Conservation (phyloP, 2,888 invertebrate species). For the Trissolcus brochymenae region DNA sequence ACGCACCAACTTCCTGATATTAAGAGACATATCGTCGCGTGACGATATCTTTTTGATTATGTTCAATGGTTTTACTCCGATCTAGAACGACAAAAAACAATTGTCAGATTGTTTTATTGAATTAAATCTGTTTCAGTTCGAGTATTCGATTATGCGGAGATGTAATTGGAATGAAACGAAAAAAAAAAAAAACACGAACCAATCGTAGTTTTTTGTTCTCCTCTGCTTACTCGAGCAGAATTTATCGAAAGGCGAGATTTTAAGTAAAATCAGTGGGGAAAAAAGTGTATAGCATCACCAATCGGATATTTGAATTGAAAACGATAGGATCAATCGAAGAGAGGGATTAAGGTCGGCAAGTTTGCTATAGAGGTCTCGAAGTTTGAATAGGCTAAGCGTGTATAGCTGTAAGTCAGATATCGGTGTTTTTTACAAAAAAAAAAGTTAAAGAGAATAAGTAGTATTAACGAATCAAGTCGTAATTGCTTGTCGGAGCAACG, state of each 20-base stretch:
- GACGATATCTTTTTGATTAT: conserved; percentile 15
- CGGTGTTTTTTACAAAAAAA: conserved; percentile 51
- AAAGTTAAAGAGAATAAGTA: conserved; percentile 18
- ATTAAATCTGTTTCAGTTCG: too few species aligned
- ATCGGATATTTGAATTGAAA: conserved; percentile 15
- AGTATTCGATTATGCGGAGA: too few species aligned
- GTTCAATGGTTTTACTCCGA: conserved; percentile 11
- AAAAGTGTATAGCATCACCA: neutral
- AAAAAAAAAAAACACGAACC: too few species aligned
- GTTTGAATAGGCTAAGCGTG: conserved; percentile 32
- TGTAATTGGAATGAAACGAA: too few species aligned
- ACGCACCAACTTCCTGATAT: conserved; percentile 78
- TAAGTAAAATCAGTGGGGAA: too few species aligned
- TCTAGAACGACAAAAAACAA: neutral
- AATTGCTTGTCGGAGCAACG: conserved; percentile 31
- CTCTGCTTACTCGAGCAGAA: too few species aligned
- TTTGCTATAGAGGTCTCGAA: conserved; percentile 20
- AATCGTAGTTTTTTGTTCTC: too few species aligned
- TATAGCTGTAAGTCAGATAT: conserved; percentile 41
- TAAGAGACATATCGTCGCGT: conserved; percentile 57
- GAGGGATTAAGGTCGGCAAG: conserved; percentile 26
- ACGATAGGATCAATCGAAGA: conserved; percentile 26
- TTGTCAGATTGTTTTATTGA: neutral
- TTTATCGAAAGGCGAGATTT: too few species aligned
- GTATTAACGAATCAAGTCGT: conserved; percentile 19